A percentile compares a stretch with the other conserved stretches of the same genome.
Evolutionary conservation across 2,113 vertebrate species (phyloP).

Genomic region (Macaca mulatta): DNA sequence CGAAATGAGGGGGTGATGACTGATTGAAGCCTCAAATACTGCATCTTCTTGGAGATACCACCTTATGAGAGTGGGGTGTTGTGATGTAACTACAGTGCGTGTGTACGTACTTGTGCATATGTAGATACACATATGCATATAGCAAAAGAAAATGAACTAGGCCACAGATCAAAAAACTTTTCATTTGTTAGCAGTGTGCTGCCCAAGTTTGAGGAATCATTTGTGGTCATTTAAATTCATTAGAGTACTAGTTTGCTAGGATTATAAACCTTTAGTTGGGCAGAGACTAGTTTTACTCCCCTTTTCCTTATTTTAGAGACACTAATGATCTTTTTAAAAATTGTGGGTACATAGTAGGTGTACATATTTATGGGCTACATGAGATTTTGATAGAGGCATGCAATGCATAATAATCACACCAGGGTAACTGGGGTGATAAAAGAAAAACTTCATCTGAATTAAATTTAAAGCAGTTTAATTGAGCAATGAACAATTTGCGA

Average conservation of each 20-base stretch:
- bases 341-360: too few species aligned
- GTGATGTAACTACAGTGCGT: neutral
- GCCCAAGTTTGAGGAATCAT: neutral
- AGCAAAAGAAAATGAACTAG: neutral
- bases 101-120: neutral
- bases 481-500: too few species aligned
- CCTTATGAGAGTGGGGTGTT: neutral
- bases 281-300: neutral
- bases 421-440: too few species aligned
- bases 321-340: neutral
- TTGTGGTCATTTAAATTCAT: neutral
- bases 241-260: neutral
- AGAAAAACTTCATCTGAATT: too few species aligned
- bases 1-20: neutral
- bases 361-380: too few species aligned
- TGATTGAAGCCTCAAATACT: neutral
- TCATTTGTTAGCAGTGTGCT: neutral
- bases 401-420: too few species aligned
- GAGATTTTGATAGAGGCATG: too few species aligned
- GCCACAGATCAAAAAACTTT: neutral
- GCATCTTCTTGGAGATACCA: neutral
- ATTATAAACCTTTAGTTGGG: conserved; percentile 37
- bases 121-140: rapidly evolving
- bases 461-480: too few species aligned
- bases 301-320: conserved; percentile 6